phyloP scores from a whole-genome alignment of 2,888 invertebrate species.

The Sisyra terminalis region DNA sequence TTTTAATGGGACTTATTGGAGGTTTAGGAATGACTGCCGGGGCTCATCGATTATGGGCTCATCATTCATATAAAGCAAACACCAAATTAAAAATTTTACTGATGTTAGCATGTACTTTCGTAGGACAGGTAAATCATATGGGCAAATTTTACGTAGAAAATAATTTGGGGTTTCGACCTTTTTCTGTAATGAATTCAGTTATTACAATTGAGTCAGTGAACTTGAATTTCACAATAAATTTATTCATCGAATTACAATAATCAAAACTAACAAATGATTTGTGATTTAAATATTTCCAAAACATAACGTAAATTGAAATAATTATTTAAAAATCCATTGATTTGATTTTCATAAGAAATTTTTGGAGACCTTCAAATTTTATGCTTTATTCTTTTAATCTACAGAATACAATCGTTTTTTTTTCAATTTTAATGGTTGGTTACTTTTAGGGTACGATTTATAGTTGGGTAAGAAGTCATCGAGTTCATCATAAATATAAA shows the following conservation, averaged over 20 bases:
- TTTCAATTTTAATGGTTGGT: neutral
- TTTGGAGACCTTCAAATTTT: neutral
- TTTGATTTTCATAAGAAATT: neutral
- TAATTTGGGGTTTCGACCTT: neutral
- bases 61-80: slow-evolving; percentile 64
- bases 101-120: slow-evolving; percentile 66
- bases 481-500: slow-evolving; percentile 65
- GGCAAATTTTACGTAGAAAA: neutral
- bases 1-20: slow-evolving; percentile 41
- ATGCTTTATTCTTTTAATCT: neutral
- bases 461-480: slow-evolving; percentile 68
- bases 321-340: too few relatives aligned
- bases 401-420: neutral
- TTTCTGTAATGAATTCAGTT: neutral
- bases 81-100: slow-evolving; percentile 54
- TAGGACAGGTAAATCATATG: slow-evolving; percentile 60
- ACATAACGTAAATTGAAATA: too few relatives aligned
- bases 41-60: slow-evolving; percentile 88
- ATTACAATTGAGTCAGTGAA: too few relatives aligned
- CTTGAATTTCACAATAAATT: too few relatives aligned
- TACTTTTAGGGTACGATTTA: slow-evolving; percentile 57
- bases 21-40: slow-evolving; percentile 77
- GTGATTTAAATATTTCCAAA: too few relatives aligned
- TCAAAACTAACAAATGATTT: too few relatives aligned
- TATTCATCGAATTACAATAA: too few relatives aligned